A percentile compares a stretch with the other conserved stretches of the same genome.
These are phyloP conservation scores for Astreopora myriophthalma DNA, from an alignment of 64 coral and sea anemone genomes.

Conservation along the genomic window DNA sequence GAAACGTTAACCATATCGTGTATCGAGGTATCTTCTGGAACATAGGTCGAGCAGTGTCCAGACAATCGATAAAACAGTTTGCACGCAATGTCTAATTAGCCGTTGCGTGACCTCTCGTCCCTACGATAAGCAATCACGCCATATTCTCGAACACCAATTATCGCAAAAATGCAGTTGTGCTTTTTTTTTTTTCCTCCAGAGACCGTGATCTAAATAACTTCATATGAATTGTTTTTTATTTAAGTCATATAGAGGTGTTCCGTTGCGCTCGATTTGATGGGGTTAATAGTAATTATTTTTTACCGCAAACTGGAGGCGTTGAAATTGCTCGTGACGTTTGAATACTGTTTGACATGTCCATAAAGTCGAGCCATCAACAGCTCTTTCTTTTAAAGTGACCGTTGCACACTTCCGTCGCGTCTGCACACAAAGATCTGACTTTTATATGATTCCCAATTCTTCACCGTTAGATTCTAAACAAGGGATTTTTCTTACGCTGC, in stretches of 20 bases:
- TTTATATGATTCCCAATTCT: no score
- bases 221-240: background rate
- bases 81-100: background rate
- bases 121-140: background rate
- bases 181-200: background rate
- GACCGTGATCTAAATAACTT: background rate
- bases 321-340: background rate
- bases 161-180: background rate
- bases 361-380: background rate
- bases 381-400: no score
- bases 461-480: no score
- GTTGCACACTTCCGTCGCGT: no score
- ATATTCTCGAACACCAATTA: no score
- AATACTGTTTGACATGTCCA: background rate
- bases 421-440: no score
- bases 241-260: background rate
- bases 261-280: background rate
- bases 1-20: background rate
- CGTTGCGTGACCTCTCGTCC: background rate
- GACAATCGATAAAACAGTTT: background rate
- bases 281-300: background rate
- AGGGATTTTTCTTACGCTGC: no score
- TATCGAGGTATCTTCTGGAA: background rate
- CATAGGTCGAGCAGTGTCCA: background rate
- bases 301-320: background rate